These are phyloP conservation scores for Beris chalybata DNA, from an alignment of 2,888 invertebrate genomes.

Conservation along the genomic window DNA sequence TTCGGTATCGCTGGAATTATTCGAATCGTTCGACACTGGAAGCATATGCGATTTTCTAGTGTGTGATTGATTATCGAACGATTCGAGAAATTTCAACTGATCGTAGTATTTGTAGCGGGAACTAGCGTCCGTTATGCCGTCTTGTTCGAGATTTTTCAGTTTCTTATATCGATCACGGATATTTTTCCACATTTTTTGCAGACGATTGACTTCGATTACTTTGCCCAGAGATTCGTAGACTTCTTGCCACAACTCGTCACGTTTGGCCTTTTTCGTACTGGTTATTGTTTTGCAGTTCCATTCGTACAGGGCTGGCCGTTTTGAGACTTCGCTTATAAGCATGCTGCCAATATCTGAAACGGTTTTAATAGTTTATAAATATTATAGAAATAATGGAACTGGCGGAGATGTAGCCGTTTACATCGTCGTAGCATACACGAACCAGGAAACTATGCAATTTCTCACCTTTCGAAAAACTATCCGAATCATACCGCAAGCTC, in stretches of 20 bases:
- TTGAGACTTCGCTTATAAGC: slow-evolving; percentile 38
- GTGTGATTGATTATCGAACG: slow-evolving; percentile 26
- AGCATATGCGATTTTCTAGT: neutral
- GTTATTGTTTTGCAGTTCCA: slow-evolving; percentile 9
- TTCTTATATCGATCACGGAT: slow-evolving; percentile 40
- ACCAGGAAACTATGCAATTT: no score
- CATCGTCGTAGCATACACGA: no score
- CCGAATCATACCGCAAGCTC: no score
- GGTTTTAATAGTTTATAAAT: neutral
- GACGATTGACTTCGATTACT: slow-evolving; percentile 35
- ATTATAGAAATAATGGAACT: neutral
- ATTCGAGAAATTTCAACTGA: slow-evolving; percentile 37
- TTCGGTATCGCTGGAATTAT: neutral
- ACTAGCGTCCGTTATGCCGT: slow-evolving; percentile 17
- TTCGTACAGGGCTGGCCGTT: slow-evolving; percentile 39
- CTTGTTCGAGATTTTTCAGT: slow-evolving; percentile 34
- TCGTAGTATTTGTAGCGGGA: slow-evolving; percentile 39
- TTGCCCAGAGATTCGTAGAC: slow-evolving; percentile 37
- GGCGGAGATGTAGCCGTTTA: no score
- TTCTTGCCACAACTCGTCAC: slow-evolving; percentile 38
- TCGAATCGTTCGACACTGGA: neutral
- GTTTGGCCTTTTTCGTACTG: slow-evolving; percentile 13
- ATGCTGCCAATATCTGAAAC: slow-evolving; percentile 38
- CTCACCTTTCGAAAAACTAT: no score
- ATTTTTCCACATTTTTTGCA: slow-evolving; percentile 42